phyloP scores from a whole-genome alignment of 2,888 invertebrate species.

The Hydroisotoma schaefferi region DNA sequence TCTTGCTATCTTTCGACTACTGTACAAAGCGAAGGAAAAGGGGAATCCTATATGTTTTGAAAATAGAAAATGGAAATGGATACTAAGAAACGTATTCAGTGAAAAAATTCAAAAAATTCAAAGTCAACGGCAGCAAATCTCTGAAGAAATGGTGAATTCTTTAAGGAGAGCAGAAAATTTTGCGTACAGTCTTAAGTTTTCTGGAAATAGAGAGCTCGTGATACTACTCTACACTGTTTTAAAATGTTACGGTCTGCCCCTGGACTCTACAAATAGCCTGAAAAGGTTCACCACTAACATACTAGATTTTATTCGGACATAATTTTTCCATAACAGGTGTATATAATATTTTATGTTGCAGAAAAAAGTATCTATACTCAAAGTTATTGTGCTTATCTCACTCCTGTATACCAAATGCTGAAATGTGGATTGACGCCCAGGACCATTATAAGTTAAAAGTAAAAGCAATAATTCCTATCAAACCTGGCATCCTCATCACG shows the following conservation, averaged over 20 bases:
- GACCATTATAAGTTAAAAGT: conserved; percentile 12
- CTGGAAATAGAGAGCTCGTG: conserved; percentile 6
- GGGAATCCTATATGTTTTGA: conserved; percentile 11
- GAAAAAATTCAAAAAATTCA: neutral
- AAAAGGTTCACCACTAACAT: too few relatives aligned
- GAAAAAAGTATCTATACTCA: conserved; percentile 9
- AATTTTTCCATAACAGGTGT: too few relatives aligned
- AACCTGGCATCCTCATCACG: conserved; percentile 14
- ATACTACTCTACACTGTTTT: conserved; percentile 6
- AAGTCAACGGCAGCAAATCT: neutral
- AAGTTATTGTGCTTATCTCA: conserved; percentile 11
- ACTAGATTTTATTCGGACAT: too few relatives aligned
- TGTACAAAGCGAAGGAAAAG: conserved; percentile 12
- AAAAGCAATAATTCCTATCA: conserved; percentile 9
- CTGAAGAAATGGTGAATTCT: neutral
- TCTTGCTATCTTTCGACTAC: neutral
- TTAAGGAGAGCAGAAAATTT: conserved; percentile 1
- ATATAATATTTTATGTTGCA: too few relatives aligned
- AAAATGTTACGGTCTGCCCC: neutral
- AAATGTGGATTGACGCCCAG: conserved; percentile 21
- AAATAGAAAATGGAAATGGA: conserved; percentile 12
- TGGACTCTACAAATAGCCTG: too few relatives aligned
- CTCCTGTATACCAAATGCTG: conserved; percentile 21
- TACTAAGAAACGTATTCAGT: conserved; percentile 7
- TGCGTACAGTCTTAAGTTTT: neutral